A percentile compares a stretch with the other conserved stretches of the same genome.
Evolutionary conservation across 2,888 invertebrate genomes (phyloP).

Genomic region (Protodeltote pygarga): DNA sequence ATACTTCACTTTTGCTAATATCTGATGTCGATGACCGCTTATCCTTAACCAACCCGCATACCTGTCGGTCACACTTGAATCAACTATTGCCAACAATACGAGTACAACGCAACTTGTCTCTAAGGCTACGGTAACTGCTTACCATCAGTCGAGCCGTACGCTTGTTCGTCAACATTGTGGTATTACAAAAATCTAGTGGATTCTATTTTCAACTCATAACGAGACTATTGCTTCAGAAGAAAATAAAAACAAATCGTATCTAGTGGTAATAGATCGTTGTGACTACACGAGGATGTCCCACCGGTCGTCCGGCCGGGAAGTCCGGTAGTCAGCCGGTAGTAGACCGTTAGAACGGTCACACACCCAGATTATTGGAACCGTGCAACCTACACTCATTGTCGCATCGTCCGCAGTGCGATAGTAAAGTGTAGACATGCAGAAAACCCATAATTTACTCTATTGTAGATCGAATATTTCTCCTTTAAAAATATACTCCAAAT

Average conservation of each 20-base stretch:
- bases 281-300: slow-evolving; percentile 17
- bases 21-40: too few relatives aligned
- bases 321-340: slow-evolving; percentile 49
- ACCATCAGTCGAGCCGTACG: too few relatives aligned
- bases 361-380: slow-evolving; percentile 44
- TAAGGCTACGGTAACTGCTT: too few relatives aligned
- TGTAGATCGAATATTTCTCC: neutral
- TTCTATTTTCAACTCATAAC: too few relatives aligned
- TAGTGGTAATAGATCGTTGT: slow-evolving; percentile 13
- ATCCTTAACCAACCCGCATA: too few relatives aligned
- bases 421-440: slow-evolving; percentile 1
- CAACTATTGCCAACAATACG: too few relatives aligned
- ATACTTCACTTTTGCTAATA: neutral
- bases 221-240: neutral
- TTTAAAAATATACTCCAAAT: too few relatives aligned
- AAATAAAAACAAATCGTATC: slow-evolving; percentile 6
- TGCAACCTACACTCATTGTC: slow-evolving; percentile 47
- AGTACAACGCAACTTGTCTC: too few relatives aligned
- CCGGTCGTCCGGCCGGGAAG: slow-evolving; percentile 42
- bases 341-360: slow-evolving; percentile 45
- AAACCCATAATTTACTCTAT: neutral
- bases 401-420: slow-evolving; percentile 40
- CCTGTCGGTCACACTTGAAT: too few relatives aligned
- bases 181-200: too few relatives aligned
- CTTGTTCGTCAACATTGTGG: too few relatives aligned